Base-by-base conservation (phyloP, 1,140 invertebrate species). In the Riptortus pedestris region DNA sequence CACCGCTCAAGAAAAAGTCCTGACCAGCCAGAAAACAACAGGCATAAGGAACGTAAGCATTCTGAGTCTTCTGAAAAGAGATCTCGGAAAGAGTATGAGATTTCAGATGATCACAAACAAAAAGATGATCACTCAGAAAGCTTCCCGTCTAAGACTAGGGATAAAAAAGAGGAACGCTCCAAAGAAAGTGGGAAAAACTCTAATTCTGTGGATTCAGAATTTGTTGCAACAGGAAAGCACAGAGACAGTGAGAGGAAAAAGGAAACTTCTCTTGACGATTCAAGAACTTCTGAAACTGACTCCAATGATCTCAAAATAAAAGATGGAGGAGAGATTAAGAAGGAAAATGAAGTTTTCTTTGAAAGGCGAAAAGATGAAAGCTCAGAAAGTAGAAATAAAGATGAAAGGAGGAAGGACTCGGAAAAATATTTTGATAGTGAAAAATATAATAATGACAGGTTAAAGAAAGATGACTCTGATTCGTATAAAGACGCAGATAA, bases 221-320 rank as follows among this genome's bases (percentile, higher is more conserved):
- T 31, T 18, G 16, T 38, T 7, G 18, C 16, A 9, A 26, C 18
- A 5, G 26, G 2, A 5, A 75, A 48, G 65, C 70, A 20, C 71
- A 73, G 27, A 72, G 75, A 62, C 70, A n/a, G n/a, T n/a, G 74
- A 57, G 62, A 71, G 0, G 72, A 74, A 29, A 77, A 80, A 47
- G 73, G 75, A 2, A 31, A 26, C 62, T 31, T 75, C 75, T 63
- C 76, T 73, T 68, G 80, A 78, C 27, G 81, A 66, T 12, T 31
- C 70, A 75, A 73, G 72, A 18, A 76, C 75, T 72, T 79, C 71
- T 67, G 73, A 72, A 29, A 71, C 73, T 18, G 80, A 83, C 64
- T 76, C 76, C 66, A 64, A 71, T 57, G 69, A 68, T 48, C 65
- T 67, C 43, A 67, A 62, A 62, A 47, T 63, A 58, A 59, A 27